Evolutionary conservation across 1,140 invertebrate species (phyloP).

Genomic region (Nephila pilipes): DNA sequence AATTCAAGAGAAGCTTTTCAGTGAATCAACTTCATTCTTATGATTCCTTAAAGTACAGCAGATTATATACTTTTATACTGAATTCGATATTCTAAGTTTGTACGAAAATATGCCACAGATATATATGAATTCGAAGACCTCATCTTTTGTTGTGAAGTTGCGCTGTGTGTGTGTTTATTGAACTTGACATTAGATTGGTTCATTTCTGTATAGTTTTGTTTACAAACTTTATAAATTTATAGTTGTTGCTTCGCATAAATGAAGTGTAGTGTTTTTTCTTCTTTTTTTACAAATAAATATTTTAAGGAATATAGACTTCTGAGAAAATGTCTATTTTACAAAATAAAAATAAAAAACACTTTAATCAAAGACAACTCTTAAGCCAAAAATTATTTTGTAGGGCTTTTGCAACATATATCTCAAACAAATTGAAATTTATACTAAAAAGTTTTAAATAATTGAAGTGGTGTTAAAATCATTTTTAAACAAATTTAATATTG

Average conservation of each 20-base stretch:
- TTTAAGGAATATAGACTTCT: neutral
- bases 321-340: neutral
- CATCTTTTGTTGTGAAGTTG: constrained; percentile 6
- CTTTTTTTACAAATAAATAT: neutral
- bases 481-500: too few relatives aligned
- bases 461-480: too few relatives aligned
- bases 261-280: neutral
- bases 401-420: too few relatives aligned
- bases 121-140: neutral
- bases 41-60: constrained; percentile 39
- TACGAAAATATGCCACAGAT: neutral
- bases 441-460: too few relatives aligned
- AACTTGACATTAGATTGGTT: constrained; percentile 2
- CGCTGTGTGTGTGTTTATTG: neutral
- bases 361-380: neutral
- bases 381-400: too few relatives aligned
- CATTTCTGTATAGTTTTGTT: constrained; percentile 23
- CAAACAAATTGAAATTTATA: too few relatives aligned
- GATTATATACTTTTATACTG: constrained; percentile 43
- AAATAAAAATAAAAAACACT: neutral
- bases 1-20: constrained; percentile 41
- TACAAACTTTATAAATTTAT: neutral
- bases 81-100: neutral
- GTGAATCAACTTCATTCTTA: constrained; percentile 37
- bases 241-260: neutral